phyloP scores from a whole-genome alignment of 2,797 vertebrate species.

The Paramormyrops hopkinsi region DNA sequence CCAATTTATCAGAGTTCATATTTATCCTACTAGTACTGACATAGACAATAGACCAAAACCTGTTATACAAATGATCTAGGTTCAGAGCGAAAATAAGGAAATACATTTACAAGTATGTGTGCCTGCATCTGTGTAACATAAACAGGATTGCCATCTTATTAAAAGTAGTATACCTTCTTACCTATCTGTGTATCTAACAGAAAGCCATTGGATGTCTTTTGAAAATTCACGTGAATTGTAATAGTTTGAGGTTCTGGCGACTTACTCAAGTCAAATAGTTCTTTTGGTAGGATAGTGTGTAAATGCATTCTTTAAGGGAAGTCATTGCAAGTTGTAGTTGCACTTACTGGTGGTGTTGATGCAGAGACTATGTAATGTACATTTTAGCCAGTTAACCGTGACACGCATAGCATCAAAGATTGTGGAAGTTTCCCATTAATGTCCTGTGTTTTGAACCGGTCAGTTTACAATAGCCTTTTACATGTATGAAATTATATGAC shows the following conservation, averaged over 20 bases:
- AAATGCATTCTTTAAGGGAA: background rate
- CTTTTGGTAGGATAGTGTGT: background rate
- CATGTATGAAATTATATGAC: background rate
- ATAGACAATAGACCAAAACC: background rate
- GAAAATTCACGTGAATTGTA: background rate
- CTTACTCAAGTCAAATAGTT: background rate
- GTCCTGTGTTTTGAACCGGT: background rate
- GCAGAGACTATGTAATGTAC: background rate
- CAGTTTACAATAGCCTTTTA: background rate
- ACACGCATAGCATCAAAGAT: background rate
- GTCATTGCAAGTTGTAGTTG: background rate
- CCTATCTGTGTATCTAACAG: background rate
- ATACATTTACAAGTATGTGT: background rate
- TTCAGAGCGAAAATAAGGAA: background rate
- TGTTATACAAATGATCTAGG: background rate
- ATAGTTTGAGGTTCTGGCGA: background rate
- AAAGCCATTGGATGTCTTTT: background rate
- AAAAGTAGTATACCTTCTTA: background rate
- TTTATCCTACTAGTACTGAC: background rate
- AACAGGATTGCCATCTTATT: background rate
- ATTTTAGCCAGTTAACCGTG: background rate
- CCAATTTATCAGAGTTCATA: background rate
- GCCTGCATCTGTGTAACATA: background rate
- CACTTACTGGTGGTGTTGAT: background rate
- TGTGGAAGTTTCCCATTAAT: background rate